A percentile compares a stretch with the other conserved stretches of the same genome.
Evolutionary conservation across 2,888 invertebrate genomes (phyloP).

Genomic region (Venusia cambrica): DNA sequence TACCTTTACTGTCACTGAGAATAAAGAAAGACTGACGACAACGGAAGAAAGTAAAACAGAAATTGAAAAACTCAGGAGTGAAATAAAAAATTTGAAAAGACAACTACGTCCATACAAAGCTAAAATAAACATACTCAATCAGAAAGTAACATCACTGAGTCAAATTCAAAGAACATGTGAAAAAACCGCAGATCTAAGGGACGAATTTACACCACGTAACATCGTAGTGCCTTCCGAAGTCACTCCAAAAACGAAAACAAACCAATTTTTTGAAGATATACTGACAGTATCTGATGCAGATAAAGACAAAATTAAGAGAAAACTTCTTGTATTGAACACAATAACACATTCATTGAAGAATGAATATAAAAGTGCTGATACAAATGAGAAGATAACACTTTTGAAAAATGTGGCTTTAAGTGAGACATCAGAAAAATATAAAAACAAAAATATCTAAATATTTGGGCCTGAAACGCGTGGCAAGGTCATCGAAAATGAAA

Average conservation of each 20-base stretch:
- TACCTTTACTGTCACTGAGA: conserved; percentile 3
- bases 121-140: conserved; percentile 6
- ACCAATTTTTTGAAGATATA: conserved; percentile 24
- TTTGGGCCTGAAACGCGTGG: no score
- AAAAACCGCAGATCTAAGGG: conserved; percentile 6
- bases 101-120: conserved; percentile 9
- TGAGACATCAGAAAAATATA: conserved; percentile 9
- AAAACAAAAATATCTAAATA: conserved; percentile 10
- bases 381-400: conserved; percentile 13
- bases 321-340: conserved; percentile 18
- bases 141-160: conserved; percentile 7
- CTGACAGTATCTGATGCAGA: conserved; percentile 16
- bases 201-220: no score
- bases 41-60: conserved; percentile 7
- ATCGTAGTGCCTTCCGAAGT: conserved; percentile 9
- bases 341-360: conserved; percentile 17
- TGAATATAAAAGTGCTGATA: conserved; percentile 13
- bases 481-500: no score
- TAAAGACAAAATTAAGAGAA: conserved; percentile 23
- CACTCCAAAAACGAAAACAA: conserved; percentile 20
- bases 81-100: conserved; percentile 7
- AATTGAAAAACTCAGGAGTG: no score
- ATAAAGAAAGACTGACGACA: conserved; percentile 5
- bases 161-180: conserved; percentile 8
- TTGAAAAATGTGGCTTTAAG: conserved; percentile 19